Conservation (phyloP, 2,797 vertebrate genomes). For the Gouania willdenowi region DNA sequence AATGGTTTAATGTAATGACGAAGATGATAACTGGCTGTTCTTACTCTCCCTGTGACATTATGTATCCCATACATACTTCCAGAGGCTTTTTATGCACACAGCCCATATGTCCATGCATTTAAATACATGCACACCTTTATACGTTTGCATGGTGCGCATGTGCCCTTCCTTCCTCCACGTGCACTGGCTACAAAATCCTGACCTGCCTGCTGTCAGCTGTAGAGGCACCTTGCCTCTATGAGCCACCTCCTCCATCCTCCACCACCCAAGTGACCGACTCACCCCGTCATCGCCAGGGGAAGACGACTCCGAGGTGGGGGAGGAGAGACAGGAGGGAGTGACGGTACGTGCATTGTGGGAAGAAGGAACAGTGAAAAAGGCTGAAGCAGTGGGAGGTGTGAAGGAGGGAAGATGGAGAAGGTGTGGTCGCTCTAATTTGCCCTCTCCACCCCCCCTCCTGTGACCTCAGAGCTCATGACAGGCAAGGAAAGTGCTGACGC, state of each 20-base stretch:
- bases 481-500: conserved; percentile 69
- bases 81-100: not conserved
- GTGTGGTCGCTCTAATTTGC: conserved; percentile 40
- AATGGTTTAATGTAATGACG: conserved; percentile 9
- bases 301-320: not conserved
- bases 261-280: conserved; percentile 36
- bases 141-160: conserved; percentile 12
- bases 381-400: not conserved
- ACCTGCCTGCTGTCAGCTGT: conserved; percentile 59
- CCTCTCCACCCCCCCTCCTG: conserved; percentile 46
- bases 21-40: not conserved
- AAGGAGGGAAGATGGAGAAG: not conserved
- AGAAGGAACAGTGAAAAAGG: not conserved
- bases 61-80: not conserved
- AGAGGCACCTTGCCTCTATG: conserved; percentile 41
- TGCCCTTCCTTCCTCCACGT: conserved; percentile 48
- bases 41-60: not conserved
- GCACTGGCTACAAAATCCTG: conserved; percentile 40
- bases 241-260: not conserved
- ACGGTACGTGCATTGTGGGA: not conserved
- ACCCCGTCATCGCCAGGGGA: conserved; percentile 36
- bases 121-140: conserved; percentile 7
- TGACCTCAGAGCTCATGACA: conserved; percentile 67
- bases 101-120: not conserved
- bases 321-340: conserved; percentile 11